Evolutionary conservation across 2,797 vertebrate species (phyloP).

Genomic region (Threskiornis aethiopicus): DNA sequence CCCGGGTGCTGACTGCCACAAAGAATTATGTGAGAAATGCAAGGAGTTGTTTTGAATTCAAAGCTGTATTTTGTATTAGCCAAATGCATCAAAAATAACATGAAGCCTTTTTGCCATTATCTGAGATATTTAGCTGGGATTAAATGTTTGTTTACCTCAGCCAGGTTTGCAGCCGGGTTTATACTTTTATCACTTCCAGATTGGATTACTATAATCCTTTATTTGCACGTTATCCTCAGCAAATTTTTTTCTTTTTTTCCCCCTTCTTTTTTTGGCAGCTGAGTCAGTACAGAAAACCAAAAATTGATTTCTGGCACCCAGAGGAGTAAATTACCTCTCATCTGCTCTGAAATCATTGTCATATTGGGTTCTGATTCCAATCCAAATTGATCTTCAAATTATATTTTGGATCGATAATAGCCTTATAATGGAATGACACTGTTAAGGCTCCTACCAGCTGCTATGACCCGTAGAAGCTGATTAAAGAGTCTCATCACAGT

Average conservation of each 20-base stretch:
- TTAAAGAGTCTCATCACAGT: not conserved
- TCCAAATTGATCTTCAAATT: conserved; percentile 64
- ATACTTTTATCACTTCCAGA: conserved; percentile 51
- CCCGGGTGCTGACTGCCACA: not conserved
- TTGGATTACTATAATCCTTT: conserved; percentile 67
- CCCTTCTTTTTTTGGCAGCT: not conserved
- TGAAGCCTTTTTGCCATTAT: conserved; percentile 28
- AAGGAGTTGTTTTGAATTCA: conserved; percentile 2
- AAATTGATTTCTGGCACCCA: conserved; percentile 45
- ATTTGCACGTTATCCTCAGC: conserved; percentile 7
- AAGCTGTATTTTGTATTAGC: conserved; percentile 12
- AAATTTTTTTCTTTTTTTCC: not conserved
- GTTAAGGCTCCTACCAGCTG: conserved; percentile 21
- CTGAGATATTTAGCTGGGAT: conserved; percentile 57
- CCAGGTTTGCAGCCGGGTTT: conserved; percentile 18
- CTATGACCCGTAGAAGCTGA: not conserved
- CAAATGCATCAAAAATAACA: conserved; percentile 14
- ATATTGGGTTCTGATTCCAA: conserved; percentile 54
- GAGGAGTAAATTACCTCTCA: conserved; percentile 56
- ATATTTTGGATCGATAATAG: conserved; percentile 55
- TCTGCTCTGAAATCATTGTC: conserved; percentile 40
- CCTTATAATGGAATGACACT: conserved; percentile 38
- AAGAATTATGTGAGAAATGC: not conserved
- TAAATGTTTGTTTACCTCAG: conserved; percentile 57
- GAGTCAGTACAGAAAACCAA: conserved; percentile 24